Percentiles rank a stretch among this genome's conserved stretches.
Evolutionary conservation across 2,113 vertebrate genomes (phyloP).

Genomic region (Rhea pennata): DNA sequence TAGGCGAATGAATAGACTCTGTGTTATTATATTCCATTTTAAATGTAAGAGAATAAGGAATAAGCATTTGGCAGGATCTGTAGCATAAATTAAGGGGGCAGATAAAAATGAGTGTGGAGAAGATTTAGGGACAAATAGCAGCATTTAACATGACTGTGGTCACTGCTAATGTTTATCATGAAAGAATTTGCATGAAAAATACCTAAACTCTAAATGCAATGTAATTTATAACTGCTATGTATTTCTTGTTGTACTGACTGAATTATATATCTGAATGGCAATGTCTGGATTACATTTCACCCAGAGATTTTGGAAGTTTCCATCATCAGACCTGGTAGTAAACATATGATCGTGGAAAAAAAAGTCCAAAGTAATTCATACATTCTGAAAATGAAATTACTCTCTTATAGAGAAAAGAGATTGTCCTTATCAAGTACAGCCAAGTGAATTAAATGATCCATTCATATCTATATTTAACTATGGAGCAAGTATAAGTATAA

Average conservation of each 20-base stretch:
- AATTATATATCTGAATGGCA: slow-evolving; percentile 89
- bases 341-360: slow-evolving; percentile 78
- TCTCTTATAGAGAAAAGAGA: slow-evolving; percentile 33
- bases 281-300: slow-evolving; percentile 86
- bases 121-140: background rate
- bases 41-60: background rate
- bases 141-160: background rate
- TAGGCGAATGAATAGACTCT: too few species aligned
- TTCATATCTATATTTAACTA: background rate
- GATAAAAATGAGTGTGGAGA: background rate
- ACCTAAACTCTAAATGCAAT: slow-evolving; percentile 66
- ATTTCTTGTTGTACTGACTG: slow-evolving; percentile 84
- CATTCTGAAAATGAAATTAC: slow-evolving; percentile 63
- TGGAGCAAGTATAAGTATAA: background rate
- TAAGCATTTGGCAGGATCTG: background rate
- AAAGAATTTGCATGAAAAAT: slow-evolving; percentile 70
- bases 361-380: slow-evolving; percentile 46
- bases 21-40: background rate
- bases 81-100: background rate
- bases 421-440: slow-evolving; percentile 46
- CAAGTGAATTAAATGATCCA: slow-evolving; percentile 13
- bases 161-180: slow-evolving; percentile 61
- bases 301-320: slow-evolving; percentile 82
- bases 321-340: slow-evolving; percentile 81
- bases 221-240: slow-evolving; percentile 80